Evolutionary conservation across 2,888 invertebrate genomes (phyloP).

Genomic region (Plagodis pulveraria): DNA sequence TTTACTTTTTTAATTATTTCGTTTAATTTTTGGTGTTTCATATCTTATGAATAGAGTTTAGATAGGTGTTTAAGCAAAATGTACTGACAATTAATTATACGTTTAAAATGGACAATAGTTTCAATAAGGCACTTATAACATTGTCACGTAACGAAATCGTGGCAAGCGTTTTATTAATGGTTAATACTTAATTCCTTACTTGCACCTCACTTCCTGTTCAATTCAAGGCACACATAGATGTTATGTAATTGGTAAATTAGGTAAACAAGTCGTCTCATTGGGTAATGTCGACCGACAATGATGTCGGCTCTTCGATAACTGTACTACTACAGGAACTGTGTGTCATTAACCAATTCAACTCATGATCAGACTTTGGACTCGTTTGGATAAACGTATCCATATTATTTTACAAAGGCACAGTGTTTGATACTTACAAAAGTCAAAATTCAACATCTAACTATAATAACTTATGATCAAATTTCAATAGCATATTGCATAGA

Average conservation of each 20-base stretch:
- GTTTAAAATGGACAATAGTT: not conserved
- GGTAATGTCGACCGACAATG: constrained; percentile 58
- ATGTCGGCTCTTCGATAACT: constrained; percentile 67
- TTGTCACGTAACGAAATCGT: not conserved
- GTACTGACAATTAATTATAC: too few relatives aligned
- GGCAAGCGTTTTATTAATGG: constrained; percentile 4
- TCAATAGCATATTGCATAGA: too few relatives aligned
- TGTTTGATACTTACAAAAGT: not conserved
- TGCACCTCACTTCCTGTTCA: constrained; percentile 58
- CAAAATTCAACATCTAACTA: not conserved
- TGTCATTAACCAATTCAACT: constrained; percentile 76
- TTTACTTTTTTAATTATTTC: too few relatives aligned
- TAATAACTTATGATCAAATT: too few relatives aligned
- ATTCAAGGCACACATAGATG: constrained; percentile 53
- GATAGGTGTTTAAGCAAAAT: too few relatives aligned
- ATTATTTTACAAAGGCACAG: not conserved
- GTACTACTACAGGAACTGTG: constrained; percentile 67
- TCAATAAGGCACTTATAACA: too few relatives aligned
- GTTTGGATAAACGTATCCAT: constrained; percentile 32
- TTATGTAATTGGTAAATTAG: constrained; percentile 66
- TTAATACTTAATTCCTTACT: constrained; percentile 42
- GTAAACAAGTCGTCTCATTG: constrained; percentile 60
- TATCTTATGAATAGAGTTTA: too few relatives aligned
- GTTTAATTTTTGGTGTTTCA: too few relatives aligned
- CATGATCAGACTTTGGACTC: constrained; percentile 63